Percentiles rank a stretch among this genome's conserved stretches.
These are phyloP conservation scores for Acanthosepion pharaonis DNA, from an alignment of 2,888 invertebrate genomes.

Conservation along the genomic window DNA sequence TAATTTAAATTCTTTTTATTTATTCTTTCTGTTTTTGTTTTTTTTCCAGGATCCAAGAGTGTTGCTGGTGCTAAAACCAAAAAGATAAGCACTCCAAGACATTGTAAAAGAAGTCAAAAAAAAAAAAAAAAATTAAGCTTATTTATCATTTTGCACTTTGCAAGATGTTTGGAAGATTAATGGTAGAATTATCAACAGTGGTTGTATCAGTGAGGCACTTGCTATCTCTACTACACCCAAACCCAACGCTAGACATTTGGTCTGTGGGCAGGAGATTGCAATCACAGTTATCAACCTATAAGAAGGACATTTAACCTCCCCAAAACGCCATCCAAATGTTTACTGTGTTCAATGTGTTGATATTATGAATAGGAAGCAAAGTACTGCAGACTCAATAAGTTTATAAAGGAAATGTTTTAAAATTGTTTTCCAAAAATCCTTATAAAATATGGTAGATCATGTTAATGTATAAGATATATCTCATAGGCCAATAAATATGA, in stretches of 20 bases:
- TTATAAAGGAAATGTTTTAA: no score
- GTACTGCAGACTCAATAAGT: no score
- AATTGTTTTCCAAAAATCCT: no score
- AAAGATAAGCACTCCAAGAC: background rate
- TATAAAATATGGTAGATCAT: no score
- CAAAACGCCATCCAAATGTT: no score
- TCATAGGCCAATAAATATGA: no score
- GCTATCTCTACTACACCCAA: background rate
- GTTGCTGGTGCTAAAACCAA: background rate
- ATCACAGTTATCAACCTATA: background rate
- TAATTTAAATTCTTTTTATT: background rate
- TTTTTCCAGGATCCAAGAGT: background rate
- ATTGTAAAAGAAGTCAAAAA: background rate
- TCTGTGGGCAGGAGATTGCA: background rate
- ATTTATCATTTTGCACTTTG: background rate
- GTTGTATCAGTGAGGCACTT: background rate
- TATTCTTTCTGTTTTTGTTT: background rate
- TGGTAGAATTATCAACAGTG: background rate
- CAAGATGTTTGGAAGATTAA: background rate
- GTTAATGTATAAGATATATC: no score
- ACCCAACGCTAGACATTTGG: background rate
- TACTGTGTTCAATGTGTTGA: no score
- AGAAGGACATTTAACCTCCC: background rate
- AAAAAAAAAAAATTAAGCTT: background rate
- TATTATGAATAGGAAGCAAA: no score